Base-by-base conservation (phyloP, 2,797 vertebrate species). In the Psittacula echo region DNA sequence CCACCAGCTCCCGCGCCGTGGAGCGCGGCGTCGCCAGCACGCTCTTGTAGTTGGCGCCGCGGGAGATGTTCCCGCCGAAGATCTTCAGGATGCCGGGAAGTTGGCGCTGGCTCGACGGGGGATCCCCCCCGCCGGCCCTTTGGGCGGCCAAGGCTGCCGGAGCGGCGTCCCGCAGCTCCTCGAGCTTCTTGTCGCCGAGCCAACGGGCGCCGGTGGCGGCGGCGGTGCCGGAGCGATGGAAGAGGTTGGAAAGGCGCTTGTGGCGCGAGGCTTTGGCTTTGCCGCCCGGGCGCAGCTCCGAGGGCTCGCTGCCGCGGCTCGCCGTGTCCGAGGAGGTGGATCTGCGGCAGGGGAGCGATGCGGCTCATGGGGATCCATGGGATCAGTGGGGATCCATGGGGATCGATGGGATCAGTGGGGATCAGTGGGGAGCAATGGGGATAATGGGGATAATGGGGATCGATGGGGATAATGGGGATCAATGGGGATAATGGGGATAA, bases 241-340 rank as follows among this genome's bases (percentile, higher is more conserved):
- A 98, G 66, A 99, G 98, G 51, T 99, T 98, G 48, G 99, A 99
- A 72, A 99, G 98, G 58, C 99, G 98, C 95, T 99, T 99, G 85
- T 99, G 98, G 14, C 99, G 98, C 68, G 96, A 94, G 19, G 97
- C 94, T 94, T 98, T 98, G 60, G 96, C 92, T 12, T 97, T 98
- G 41, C 11, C 10, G 41, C 20, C 98, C 95, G 97, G 96, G 3
- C 98, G 95, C 98, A 99, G 96, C 98, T 98, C 98, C 88, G 97
- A 97, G 5, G 97, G 84, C 89, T 98, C 98, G 62, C 97, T 97
- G 91, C 93, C 94, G n/a, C 97, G 97, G 90, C 97, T 98, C 68
- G 96, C 95, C 34, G 97, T 98, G 89, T 98, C 98, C 9, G 97
- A 98, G 41, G 80, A 83, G 48, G 41, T 72, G 13, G 80, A 82